These are phyloP conservation scores for Caenorhabditis imperialis DNA, from an alignment of 2,888 invertebrate species.

Conservation along the genomic window DNA sequence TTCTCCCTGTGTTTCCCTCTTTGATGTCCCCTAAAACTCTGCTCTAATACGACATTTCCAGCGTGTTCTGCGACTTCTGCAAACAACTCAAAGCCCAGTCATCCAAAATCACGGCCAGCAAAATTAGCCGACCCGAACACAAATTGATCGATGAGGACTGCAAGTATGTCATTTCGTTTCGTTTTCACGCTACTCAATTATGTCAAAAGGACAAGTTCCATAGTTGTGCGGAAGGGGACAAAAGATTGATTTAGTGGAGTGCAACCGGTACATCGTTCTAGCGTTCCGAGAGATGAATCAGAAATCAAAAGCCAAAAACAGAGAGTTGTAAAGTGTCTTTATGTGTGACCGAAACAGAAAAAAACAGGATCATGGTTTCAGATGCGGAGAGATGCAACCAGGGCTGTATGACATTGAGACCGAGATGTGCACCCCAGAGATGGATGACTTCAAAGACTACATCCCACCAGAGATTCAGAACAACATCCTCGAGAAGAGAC, in stretches of 20 bases:
- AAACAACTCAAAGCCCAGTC: slow-evolving; percentile 75
- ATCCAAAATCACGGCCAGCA: slow-evolving; percentile 68
- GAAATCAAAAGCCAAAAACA: slow-evolving; percentile 1
- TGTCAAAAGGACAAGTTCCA: slow-evolving; percentile 29
- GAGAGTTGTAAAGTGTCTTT: not conserved
- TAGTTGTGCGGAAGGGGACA: not conserved
- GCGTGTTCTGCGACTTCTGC: slow-evolving; percentile 78
- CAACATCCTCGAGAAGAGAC: slow-evolving; percentile 76
- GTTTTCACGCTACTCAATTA: slow-evolving; percentile 30
- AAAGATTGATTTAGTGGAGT: too few species aligned
- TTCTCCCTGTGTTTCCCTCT: not conserved
- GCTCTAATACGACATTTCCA: slow-evolving; percentile 41
- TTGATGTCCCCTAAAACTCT: not conserved
- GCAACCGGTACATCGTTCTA: too few species aligned
- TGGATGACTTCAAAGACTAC: slow-evolving; percentile 77
- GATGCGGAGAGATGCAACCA: slow-evolving; percentile 77
- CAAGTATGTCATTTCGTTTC: slow-evolving; percentile 61
- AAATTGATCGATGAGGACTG: slow-evolving; percentile 69
- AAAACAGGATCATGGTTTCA: slow-evolving; percentile 21
- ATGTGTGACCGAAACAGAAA: too few species aligned
- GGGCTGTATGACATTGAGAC: slow-evolving; percentile 78
- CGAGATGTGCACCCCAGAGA: slow-evolving; percentile 78
- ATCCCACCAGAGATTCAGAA: slow-evolving; percentile 77
- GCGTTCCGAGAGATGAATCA: too few species aligned
- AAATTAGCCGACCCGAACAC: slow-evolving; percentile 56